Base-by-base conservation (phyloP, 2,797 vertebrate genomes). In the Onychomys torridus region DNA sequence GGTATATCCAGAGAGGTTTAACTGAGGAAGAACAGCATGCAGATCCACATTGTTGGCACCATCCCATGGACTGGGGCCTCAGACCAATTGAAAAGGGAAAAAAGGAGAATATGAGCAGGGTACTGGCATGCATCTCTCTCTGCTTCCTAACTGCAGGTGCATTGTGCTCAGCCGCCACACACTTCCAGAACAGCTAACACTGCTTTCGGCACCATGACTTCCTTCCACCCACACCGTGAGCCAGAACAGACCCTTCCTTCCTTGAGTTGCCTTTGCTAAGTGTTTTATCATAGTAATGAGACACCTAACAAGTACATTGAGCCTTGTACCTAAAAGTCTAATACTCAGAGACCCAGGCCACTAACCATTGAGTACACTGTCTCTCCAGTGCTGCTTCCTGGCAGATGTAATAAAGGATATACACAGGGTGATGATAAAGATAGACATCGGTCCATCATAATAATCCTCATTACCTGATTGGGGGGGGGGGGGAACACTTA, bases 401-500 rank as follows among this genome's bases (percentile, higher is more conserved):
- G 81, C 10, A 87, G 32, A 37, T 29, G 52, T 21, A 17, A 65
- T 73, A 71, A 93, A 84, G 57, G 17, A 91, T 4, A 37, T 67
- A 63, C 40, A 77, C 3, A n/a, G 29, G 4, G 5, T 57, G 12
- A 65, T 32, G 7, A n/a, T 73, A 69, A 88, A 89, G 49, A 73
- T 0, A n/a, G 73, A 95, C 25, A 73, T 13, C 32, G 4, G 7
- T 4, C 91, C 14, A 94, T 59, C 75, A 65, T 84, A 23, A 34
- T 49, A 65, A 95, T 89, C 79, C 27, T 93, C 79, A 65, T 76
- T 83, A 86, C 89, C 65, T 75, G 55, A 59, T n/a, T n/a, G n/a
- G n/a, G n/a, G 7, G 46, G 12, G 46, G 19, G 7, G 43, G 12
- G 46, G 19, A 49, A 67, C 11, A 55, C 5, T 29, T 55, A 46